Evolutionary conservation across 23 tunicate genomes (phyloP).

Genomic region (Halocynthia aurantium): DNA sequence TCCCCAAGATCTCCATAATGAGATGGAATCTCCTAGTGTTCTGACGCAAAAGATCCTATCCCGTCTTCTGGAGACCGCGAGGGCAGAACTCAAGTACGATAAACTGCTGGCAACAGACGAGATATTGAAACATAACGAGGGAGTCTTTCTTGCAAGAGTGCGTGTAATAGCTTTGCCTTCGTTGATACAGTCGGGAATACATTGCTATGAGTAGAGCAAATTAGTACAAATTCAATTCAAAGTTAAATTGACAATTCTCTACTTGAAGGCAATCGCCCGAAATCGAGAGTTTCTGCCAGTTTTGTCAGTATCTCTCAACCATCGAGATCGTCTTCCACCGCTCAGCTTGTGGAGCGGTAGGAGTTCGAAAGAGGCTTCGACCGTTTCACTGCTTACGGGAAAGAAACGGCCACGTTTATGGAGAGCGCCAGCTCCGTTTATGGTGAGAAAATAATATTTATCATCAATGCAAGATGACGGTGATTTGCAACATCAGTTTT

Average conservation of each 20-base stretch:
- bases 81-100: slow-evolving; percentile 48
- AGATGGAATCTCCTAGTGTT: slow-evolving; percentile 5
- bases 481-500: no score
- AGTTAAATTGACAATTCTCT: background rate
- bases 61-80: slow-evolving; percentile 48
- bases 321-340: background rate
- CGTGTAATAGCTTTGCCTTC: background rate
- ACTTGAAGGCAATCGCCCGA: background rate
- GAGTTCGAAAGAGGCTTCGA: background rate
- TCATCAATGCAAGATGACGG: background rate
- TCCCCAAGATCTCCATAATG: background rate
- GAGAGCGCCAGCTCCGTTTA: slow-evolving; percentile 75
- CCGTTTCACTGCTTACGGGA: slow-evolving; percentile 40
- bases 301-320: background rate
- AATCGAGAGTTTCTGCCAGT: background rate
- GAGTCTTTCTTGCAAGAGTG: slow-evolving; percentile 43
- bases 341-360: background rate
- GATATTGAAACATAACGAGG: slow-evolving; percentile 37
- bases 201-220: background rate
- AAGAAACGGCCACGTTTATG: slow-evolving; percentile 45
- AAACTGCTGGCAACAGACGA: slow-evolving; percentile 41
- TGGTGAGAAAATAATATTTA: slow-evolving; percentile 20
- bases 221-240: no score
- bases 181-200: no score
- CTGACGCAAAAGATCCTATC: slow-evolving; percentile 24